Conservation (phyloP, 2,888 invertebrate species). For the Crossocerus cetratus region DNA sequence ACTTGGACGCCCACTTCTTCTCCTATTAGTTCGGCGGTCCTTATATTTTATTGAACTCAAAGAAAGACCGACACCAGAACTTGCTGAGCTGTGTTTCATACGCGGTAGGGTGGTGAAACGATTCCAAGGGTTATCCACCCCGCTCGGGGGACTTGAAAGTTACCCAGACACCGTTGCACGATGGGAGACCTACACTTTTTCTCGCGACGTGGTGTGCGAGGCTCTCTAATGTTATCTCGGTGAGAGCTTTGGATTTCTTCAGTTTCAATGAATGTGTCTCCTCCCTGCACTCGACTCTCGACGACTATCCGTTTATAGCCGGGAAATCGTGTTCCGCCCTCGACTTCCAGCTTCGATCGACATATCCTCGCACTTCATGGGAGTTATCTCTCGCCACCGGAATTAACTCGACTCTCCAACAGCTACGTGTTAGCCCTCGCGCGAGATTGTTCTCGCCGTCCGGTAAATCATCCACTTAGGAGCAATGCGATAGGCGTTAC, state of each 20-base stretch:
- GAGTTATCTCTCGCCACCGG: background rate
- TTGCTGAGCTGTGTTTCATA: background rate
- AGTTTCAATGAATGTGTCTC: too few species aligned
- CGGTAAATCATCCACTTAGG: background rate
- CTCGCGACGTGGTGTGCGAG: background rate
- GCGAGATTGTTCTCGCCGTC: background rate
- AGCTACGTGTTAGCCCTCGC: background rate
- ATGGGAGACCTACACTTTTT: background rate
- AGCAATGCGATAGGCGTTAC: background rate
- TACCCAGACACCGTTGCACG: background rate
- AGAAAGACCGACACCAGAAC: background rate
- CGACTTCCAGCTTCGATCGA: slow-evolving; percentile 1
- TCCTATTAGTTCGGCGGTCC: too few species aligned
- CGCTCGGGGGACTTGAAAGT: background rate
- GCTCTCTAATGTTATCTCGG: background rate
- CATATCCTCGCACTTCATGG: background rate
- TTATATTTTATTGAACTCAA: slow-evolving; percentile 11
- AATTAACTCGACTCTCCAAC: slow-evolving; percentile 4
- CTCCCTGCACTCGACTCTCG: background rate
- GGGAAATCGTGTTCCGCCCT: background rate
- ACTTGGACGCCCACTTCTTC: too few species aligned
- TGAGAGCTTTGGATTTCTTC: too few species aligned
- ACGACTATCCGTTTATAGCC: background rate
- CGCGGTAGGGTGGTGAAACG: background rate
- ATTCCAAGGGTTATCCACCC: background rate